Evolutionary conservation across 2,113 vertebrate genomes (phyloP).

Genomic region (Equus quagga): DNA sequence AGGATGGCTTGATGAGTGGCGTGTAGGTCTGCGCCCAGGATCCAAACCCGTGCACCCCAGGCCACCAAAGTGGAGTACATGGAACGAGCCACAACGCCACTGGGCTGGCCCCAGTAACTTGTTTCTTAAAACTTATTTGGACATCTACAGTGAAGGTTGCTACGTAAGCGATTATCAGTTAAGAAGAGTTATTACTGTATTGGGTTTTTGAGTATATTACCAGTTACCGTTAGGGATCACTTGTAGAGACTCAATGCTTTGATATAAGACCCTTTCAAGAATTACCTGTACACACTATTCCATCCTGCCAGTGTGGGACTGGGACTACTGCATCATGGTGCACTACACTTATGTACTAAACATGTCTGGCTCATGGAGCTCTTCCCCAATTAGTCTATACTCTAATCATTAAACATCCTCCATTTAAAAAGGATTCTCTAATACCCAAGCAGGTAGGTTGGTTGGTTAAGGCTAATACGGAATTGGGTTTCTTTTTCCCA

Average conservation of each 20-base stretch:
- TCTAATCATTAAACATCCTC: neutral
- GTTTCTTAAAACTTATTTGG: neutral
- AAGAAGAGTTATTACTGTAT: neutral
- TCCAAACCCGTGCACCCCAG: too few species aligned
- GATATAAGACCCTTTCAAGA: neutral
- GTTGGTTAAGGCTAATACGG: neutral
- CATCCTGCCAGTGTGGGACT: neutral
- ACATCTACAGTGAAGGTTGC: neutral
- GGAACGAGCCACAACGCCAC: too few species aligned
- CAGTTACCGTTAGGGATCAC: neutral
- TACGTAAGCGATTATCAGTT: neutral
- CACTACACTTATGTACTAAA: neutral
- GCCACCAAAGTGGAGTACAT: too few species aligned
- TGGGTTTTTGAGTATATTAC: neutral
- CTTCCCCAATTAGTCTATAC: neutral
- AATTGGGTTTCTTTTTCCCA: neutral
- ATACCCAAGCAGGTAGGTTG: neutral
- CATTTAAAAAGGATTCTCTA: neutral
- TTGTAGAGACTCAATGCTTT: neutral
- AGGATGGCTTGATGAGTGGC: too few species aligned
- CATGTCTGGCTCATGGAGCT: neutral
- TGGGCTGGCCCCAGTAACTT: neutral
- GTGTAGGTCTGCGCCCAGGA: too few species aligned
- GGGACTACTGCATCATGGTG: neutral
- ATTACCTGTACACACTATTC: neutral